Evolutionary conservation across 2,888 invertebrate genomes (phyloP).

Genomic region (Plebejus melissa): DNA sequence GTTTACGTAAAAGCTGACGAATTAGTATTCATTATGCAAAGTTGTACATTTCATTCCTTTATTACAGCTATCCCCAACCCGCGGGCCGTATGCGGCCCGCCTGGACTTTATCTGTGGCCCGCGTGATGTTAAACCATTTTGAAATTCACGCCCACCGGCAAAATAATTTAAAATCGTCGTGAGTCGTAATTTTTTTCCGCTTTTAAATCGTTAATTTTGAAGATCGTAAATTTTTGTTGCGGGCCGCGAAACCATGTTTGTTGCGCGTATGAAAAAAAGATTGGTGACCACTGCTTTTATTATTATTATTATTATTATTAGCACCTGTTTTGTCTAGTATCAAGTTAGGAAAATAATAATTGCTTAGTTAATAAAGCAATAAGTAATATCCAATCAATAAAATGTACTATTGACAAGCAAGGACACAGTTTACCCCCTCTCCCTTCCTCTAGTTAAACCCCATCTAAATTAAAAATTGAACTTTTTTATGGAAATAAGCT

Average conservation of each 20-base stretch:
- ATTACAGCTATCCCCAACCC: no score
- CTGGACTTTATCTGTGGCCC: no score
- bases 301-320: no score
- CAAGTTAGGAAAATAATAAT: not conserved
- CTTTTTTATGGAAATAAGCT: not conserved
- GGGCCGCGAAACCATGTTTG: no score
- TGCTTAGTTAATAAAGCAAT: not conserved
- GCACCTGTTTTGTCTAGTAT: not conserved
- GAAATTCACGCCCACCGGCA: no score
- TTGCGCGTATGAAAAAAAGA: no score
- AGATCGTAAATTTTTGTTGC: no score
- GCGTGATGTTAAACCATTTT: no score
- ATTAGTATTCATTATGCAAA: conserved; percentile 7
- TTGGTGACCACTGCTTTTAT: not conserved
- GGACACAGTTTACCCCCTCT: not conserved
- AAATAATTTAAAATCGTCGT: no score
- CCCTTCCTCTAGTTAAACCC: not conserved
- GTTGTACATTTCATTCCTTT: conserved; percentile 3
- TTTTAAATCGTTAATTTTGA: no score
- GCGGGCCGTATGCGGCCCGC: no score
- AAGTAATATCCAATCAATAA: not conserved
- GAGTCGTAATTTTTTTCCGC: no score
- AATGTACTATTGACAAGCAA: not conserved
- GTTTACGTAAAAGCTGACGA: conserved; percentile 9
- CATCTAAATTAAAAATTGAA: not conserved